A percentile compares a stretch with the other conserved stretches of the same genome.
Conservation (phyloP, 2,888 invertebrate species). For the Minunthozetes semirufus region DNA sequence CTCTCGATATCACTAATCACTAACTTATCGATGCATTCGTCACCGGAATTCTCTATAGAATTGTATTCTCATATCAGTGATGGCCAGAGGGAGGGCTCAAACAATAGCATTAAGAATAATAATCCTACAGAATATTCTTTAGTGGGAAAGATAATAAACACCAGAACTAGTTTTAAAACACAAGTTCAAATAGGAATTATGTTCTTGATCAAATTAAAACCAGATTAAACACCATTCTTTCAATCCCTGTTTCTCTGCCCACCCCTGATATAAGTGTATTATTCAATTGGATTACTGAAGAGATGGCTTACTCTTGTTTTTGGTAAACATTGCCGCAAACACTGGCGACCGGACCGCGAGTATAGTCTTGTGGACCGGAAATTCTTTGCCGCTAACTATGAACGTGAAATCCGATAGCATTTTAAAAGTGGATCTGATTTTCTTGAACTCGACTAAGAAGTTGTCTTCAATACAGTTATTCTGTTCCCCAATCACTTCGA, state of each 20-base stretch:
- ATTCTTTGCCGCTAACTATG: not conserved
- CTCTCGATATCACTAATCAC: not conserved
- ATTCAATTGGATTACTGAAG: not conserved
- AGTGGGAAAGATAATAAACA: no score
- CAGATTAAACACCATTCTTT: no score
- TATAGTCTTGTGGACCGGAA: not conserved
- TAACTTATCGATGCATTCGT: constrained; percentile 2
- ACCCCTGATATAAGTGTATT: no score
- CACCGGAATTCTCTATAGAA: not conserved
- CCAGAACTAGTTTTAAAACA: no score
- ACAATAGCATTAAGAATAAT: no score
- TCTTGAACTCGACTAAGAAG: not conserved
- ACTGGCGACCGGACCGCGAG: constrained; percentile 3
- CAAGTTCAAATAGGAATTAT: no score
- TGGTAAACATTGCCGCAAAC: not conserved
- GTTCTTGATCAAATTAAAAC: no score
- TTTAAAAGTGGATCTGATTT: not conserved
- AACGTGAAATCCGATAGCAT: not conserved
- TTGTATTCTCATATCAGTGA: not conserved
- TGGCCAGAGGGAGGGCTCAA: no score
- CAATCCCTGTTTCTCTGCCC: no score
- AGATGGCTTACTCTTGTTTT: not conserved
- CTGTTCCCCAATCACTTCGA: not conserved
- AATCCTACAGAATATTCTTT: no score
- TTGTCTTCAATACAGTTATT: not conserved